phyloP scores from a whole-genome alignment of 2,888 invertebrate genomes.

The Rugalucina vietnamica region DNA sequence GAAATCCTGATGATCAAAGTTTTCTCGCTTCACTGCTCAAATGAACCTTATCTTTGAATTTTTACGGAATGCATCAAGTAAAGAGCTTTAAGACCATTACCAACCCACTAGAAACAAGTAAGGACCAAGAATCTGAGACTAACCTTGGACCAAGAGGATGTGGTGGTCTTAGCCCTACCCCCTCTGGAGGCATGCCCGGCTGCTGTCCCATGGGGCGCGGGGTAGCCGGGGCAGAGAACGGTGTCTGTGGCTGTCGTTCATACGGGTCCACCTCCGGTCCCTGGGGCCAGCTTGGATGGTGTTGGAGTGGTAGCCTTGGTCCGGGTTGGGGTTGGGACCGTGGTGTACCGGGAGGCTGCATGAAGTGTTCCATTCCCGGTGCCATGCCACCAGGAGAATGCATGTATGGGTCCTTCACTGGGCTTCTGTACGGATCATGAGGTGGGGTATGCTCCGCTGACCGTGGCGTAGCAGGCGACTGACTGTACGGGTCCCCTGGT shows the following conservation, averaged over 20 bases:
- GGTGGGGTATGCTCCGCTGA: conserved; percentile 43
- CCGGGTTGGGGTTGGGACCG: conserved; percentile 43
- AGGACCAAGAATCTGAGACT: conserved; percentile 24
- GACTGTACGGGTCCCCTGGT: conserved; percentile 67
- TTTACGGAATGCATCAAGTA: no score
- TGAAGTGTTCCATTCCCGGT: neutral
- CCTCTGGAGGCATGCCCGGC: neutral
- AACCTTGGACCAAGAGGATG: conserved; percentile 23
- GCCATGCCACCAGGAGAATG: neutral
- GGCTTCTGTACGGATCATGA: conserved; percentile 53
- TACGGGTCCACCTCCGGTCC: conserved; percentile 48
- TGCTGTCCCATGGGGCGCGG: neutral
- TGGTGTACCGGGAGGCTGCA: conserved; percentile 33
- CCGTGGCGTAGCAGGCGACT: conserved; percentile 67
- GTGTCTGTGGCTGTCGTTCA: conserved; percentile 47
- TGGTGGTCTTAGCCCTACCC: neutral
- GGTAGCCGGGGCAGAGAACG: conserved; percentile 2
- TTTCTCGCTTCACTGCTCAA: no score
- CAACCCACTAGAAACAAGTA: no score
- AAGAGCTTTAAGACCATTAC: no score
- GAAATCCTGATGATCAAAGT: no score
- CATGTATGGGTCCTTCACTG: conserved; percentile 37
- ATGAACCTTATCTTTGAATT: no score
- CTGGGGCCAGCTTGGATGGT: conserved; percentile 39
- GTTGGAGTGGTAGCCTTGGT: conserved; percentile 42